A percentile compares a stretch with the other conserved stretches of the same genome.
Conservation (phyloP, 2,888 invertebrate species). For the Steinernema carpocapsae region DNA sequence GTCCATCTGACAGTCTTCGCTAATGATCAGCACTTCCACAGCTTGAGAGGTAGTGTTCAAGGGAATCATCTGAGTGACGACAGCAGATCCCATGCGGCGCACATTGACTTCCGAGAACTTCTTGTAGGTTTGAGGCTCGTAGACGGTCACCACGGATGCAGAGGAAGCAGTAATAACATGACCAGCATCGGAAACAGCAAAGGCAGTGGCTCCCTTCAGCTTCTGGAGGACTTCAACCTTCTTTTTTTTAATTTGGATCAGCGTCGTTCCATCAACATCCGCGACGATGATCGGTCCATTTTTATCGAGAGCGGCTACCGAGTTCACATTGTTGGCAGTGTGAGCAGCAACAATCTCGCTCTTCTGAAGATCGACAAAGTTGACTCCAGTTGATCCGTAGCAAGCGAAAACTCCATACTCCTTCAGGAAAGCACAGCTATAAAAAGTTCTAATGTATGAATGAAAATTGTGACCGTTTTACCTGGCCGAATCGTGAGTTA, state of each 20-base stretch:
- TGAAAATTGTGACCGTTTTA: not conserved
- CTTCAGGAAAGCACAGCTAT: not conserved
- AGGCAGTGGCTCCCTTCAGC: not conserved
- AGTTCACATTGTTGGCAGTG: not conserved
- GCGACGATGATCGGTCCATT: not conserved
- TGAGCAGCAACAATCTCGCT: not conserved
- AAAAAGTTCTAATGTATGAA: not conserved
- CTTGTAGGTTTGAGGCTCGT: not conserved
- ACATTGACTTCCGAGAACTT: not conserved
- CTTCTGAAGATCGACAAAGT: not conserved
- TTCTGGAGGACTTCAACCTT: not conserved
- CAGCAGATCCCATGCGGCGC: not conserved
- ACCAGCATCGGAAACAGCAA: not conserved
- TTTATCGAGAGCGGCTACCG: not conserved
- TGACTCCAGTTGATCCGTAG: not conserved
- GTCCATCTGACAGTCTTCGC: conserved; percentile 29
- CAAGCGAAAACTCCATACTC: not conserved
- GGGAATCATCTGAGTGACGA: not conserved
- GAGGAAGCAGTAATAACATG: not conserved
- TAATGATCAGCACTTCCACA: conserved; percentile 6
- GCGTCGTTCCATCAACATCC: not conserved
- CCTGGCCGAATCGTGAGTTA: not conserved
- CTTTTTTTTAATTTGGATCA: not conserved
- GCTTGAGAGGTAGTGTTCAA: conserved; percentile 15
- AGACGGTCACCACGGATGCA: not conserved